Base-by-base conservation (phyloP, 2,113 vertebrate species). In the Oncorhynchus kisutch region DNA sequence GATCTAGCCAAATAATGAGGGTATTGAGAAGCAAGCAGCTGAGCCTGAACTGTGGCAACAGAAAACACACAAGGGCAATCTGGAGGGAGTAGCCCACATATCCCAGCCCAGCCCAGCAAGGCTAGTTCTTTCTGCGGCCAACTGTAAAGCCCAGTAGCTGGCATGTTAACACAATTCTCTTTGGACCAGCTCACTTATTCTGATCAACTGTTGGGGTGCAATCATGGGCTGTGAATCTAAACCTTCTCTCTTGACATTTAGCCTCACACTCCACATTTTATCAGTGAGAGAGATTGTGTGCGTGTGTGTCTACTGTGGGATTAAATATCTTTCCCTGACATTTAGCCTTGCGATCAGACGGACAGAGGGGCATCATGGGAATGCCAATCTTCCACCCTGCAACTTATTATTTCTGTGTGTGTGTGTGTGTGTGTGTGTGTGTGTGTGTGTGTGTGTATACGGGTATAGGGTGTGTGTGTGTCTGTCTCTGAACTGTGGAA, bases 181-280 rank as follows among this genome's bases (percentile, higher is more conserved):
- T 84, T 71, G 76, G 74, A 74, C 83, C 78, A 54, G 72, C 24
- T 29, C 75, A 81, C 86, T 76, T 84, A 86, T 73, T 71, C 81
- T 88, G 87, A 91, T 83, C 71, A 87, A 88, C 85, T 86, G 83
- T 85, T 80, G 85, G 75, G 75, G 88, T 85, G 75, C 90, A 91
- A 90, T 89, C 82, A 86, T 73, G 82, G 34, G 27, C 27, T 76
- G 70, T 69, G 82, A 88, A 93, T 91, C 91, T 85, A 70, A 81
- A 89, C 84, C 83, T 90, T 86, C 84, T 87, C 78, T 77, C 81
- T 83, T 90, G 90, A 91, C 91, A 91, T 91, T 91, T 91, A 90
- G 86, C 84, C 86, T 77, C 76, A 78, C 79, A 80, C 81, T 88
- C 86, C 77, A 84, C 82, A 84, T 67, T 77, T 81, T 83, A 86